Evolutionary conservation across 2,888 invertebrate genomes (phyloP), one percentile per base, ranked within the genome.

Genomic region (Caenorhabditis sp.): DNA sequence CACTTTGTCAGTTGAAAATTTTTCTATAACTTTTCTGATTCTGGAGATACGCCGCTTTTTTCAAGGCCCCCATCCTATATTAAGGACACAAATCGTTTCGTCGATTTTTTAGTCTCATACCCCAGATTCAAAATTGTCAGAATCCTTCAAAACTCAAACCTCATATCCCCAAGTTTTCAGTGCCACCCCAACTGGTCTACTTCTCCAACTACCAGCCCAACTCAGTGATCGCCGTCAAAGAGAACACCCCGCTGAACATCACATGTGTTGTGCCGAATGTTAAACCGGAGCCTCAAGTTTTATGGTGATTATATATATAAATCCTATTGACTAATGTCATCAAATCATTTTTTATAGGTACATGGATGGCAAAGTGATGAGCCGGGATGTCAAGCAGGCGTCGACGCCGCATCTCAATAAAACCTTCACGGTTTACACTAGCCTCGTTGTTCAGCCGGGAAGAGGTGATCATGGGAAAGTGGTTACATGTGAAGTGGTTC

Each of bases 401-500:
- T 85, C 85, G 8, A 85, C 64, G 51, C 84, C 87, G 59, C 85
- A 90, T 79, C 47, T 89, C 38, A 90, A 90, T 72, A 89, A 89
- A 73, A 90, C 90, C 1, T 80, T 76, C 8, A 87, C 89, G 7
- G 72, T 85, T 41, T 89, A 68, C 38, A 63, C 72, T 26, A 84
- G 59, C 56, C 49, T 84, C 6, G 49, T 59, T 7, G 22, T 84
- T 7, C 41, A 61, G 79, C 84, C 64, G 44, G 88, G 87, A 24
- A 81, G 86, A 73, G 80, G 66, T 35, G 90, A 92, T 80, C 89
- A 91, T 74, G 87, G 89, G 44, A 92, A 90, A 75, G 72, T 89
- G 28, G 70, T 91, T 26, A 88, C 90, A 8, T 91, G 91, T 76
- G 90, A 91, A 82, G 90, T 86, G 1, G 69, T 81, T 26, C 91